These are phyloP conservation scores for Bubo blakistoni DNA, from an alignment of 2,113 vertebrate species.

Conservation along the genomic window DNA sequence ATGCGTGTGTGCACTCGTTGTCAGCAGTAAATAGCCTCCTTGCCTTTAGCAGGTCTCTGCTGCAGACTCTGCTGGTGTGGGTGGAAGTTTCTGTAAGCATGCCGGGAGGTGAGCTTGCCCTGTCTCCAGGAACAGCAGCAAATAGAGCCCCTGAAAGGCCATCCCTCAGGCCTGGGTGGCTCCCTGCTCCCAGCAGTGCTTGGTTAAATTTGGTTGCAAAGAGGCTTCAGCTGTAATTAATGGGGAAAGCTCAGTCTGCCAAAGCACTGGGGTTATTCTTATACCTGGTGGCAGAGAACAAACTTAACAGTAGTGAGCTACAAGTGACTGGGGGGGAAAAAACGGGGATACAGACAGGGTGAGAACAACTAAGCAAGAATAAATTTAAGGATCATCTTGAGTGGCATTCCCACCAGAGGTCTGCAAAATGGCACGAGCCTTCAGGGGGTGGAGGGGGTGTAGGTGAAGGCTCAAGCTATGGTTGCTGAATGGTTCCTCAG, in stretches of 20 bases:
- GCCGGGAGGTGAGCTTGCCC: not conserved
- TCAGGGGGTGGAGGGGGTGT: fast-evolving
- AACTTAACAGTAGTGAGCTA: not conserved
- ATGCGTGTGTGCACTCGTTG: not conserved
- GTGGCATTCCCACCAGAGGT: fast-evolving
- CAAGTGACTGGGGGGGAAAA: not conserved
- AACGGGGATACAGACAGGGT: not conserved
- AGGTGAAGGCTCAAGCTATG: not conserved
- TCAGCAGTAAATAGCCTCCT: not conserved
- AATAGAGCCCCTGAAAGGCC: no score
- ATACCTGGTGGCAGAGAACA: not conserved
- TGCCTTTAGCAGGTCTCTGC: not conserved
- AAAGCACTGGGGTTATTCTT: not conserved
- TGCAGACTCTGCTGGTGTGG: not conserved
- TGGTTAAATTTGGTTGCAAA: not conserved
- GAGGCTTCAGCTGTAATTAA: not conserved
- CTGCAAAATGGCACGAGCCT: not conserved
- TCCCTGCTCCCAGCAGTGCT: not conserved
- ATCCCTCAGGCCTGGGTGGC: not conserved
- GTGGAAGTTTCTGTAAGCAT: not conserved
- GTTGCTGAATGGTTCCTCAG: not conserved
- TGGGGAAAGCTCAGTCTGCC: not conserved
- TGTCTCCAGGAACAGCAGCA: not conserved
- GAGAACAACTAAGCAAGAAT: not conserved
- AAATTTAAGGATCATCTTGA: not conserved